phyloP scores from a whole-genome alignment of 2,113 vertebrate genomes.

The Damaliscus lunatus region DNA sequence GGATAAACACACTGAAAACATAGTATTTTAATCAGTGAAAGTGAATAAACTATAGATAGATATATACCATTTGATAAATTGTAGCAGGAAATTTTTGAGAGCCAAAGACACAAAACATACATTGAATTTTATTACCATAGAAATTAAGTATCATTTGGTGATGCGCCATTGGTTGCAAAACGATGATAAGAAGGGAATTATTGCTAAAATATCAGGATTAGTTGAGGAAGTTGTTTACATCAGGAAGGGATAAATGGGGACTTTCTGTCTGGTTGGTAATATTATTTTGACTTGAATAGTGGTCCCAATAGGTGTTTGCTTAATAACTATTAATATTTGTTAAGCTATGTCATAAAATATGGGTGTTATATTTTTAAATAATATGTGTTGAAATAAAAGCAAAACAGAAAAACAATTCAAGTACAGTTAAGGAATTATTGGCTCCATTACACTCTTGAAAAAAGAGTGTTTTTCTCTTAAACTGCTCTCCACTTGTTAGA shows the following conservation, averaged over 20 bases:
- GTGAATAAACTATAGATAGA: neutral
- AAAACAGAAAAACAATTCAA: neutral
- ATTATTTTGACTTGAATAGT: neutral
- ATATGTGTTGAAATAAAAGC: conserved; percentile 4
- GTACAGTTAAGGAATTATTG: neutral
- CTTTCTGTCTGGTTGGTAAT: neutral
- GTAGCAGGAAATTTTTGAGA: neutral
- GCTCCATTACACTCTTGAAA: neutral
- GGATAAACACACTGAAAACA: neutral
- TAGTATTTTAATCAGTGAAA: neutral
- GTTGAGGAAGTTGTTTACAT: neutral
- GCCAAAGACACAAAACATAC: neutral
- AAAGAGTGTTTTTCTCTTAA: neutral
- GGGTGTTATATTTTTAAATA: neutral
- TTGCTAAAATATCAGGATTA: neutral
- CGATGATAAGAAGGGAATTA: neutral
- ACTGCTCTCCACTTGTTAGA: neutral
- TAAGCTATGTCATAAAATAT: neutral
- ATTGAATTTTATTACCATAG: neutral
- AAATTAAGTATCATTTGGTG: neutral
- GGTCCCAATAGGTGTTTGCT: neutral
- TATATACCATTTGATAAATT: neutral
- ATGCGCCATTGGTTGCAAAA: neutral
- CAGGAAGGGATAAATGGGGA: neutral
- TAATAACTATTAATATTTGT: neutral